Conservation (phyloP, 2,113 vertebrate species). For the Octodon degus region DNA sequence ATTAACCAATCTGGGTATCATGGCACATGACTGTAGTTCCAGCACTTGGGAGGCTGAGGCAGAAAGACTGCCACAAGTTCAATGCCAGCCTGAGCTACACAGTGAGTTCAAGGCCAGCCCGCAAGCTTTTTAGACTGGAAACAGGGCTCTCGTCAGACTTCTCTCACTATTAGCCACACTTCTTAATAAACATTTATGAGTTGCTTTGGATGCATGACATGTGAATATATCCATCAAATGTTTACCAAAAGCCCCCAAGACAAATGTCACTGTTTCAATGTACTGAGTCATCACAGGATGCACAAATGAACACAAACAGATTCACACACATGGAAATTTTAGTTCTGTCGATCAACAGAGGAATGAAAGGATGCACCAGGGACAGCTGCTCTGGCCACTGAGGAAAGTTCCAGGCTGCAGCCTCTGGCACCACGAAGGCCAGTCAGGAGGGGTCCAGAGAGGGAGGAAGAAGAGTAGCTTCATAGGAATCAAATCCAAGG, state of each 20-base stretch:
- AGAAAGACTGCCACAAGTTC: background rate
- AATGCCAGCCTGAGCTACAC: background rate
- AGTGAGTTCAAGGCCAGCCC: too few species aligned
- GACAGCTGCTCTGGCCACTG: background rate
- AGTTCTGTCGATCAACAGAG: background rate
- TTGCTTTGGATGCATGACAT: background rate
- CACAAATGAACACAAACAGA: conserved; percentile 21
- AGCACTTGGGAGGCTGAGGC: background rate
- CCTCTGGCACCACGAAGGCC: background rate
- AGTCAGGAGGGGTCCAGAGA: too few species aligned
- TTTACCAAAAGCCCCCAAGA: background rate
- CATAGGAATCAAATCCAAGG: background rate
- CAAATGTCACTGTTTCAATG: background rate
- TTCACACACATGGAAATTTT: background rate
- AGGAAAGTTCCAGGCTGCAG: background rate
- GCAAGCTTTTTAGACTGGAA: background rate
- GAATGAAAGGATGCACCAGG: background rate
- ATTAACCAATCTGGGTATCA: background rate
- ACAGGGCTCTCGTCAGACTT: background rate
- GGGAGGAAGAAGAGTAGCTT: background rate
- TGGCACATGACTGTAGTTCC: background rate
- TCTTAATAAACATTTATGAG: background rate
- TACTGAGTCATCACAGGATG: background rate
- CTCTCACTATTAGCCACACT: background rate
- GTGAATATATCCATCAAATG: background rate